A percentile compares a stretch with the other conserved stretches of the same genome.
Evolutionary conservation across 2,888 invertebrate species (phyloP).

Genomic region (Drosophila mettleri): DNA sequence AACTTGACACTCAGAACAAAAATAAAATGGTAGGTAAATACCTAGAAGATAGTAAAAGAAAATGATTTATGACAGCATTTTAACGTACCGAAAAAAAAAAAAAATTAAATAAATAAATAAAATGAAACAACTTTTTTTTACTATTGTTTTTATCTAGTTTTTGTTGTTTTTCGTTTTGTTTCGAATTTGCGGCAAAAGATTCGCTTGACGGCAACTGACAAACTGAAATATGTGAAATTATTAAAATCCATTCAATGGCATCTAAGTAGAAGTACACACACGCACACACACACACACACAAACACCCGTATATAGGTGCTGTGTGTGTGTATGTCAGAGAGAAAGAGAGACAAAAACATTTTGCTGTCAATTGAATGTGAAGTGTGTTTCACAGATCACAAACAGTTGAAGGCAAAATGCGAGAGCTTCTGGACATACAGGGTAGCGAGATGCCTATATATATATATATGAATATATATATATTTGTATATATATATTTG

Average conservation of each 20-base stretch:
- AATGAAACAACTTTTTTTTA: not conserved
- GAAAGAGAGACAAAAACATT: constrained; percentile 8
- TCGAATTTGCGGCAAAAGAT: constrained; percentile 44
- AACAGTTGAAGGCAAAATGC: constrained; percentile 5
- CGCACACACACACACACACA: constrained; percentile 10
- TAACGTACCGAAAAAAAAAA: constrained; percentile 22
- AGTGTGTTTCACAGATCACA: constrained; percentile 43
- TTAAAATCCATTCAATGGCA: constrained; percentile 67
- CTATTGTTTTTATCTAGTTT: constrained; percentile 11
- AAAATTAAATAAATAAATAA: not conserved
- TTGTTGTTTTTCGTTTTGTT: not conserved
- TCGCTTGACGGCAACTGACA: constrained; percentile 51
- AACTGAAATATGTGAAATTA: constrained; percentile 64
- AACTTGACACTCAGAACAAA: not conserved
- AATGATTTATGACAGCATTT: constrained; percentile 17
- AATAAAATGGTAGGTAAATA: not conserved
- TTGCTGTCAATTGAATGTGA: constrained; percentile 60
- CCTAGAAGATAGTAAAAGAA: constrained; percentile 9
- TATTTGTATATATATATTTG: not conserved
- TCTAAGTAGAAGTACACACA: constrained; percentile 53
- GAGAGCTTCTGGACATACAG: constrained; percentile 4
- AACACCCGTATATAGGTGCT: not conserved
- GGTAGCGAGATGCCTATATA: not conserved
- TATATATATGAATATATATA: not conserved
- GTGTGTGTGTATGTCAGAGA: not conserved